Evolutionary conservation across 2,797 vertebrate genomes (phyloP).

Genomic region (Bryconaethiops microstoma): DNA sequence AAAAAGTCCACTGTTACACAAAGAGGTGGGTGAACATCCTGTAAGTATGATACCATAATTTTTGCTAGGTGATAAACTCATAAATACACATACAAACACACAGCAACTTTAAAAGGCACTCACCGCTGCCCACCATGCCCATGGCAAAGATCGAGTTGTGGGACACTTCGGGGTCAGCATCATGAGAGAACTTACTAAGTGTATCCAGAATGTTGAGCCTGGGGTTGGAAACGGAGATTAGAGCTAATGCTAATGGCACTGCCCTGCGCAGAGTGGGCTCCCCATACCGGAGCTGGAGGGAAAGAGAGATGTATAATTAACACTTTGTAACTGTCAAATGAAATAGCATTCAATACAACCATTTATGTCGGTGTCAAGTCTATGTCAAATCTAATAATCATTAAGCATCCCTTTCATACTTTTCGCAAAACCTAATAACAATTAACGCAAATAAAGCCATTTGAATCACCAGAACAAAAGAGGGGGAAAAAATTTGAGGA

Average conservation of each 20-base stretch:
- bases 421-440: too few species aligned
- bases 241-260: conserved; percentile 90
- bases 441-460: neutral
- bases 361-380: neutral
- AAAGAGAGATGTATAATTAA: neutral
- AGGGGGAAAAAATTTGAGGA: too few species aligned
- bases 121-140: conserved; percentile 99
- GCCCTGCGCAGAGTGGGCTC: conserved; percentile 93
- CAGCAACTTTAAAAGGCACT: conserved; percentile 55
- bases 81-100: neutral
- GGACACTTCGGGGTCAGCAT: conserved; percentile 95
- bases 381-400: neutral
- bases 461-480: neutral
- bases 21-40: too few species aligned
- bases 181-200: conserved; percentile 97
- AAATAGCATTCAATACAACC: too few species aligned
- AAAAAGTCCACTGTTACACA: too few species aligned
- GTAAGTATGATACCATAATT: too few species aligned
- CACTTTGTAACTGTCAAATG: too few species aligned
- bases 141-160: conserved; percentile 99
- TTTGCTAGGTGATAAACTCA: too few species aligned
- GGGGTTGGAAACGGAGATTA: conserved; percentile 97
- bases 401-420: neutral
- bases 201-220: conserved; percentile 97
- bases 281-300: conserved; percentile 88